These are phyloP conservation scores for Malacoraja senta DNA, from an alignment of 2,797 vertebrate species.

Conservation along the genomic window DNA sequence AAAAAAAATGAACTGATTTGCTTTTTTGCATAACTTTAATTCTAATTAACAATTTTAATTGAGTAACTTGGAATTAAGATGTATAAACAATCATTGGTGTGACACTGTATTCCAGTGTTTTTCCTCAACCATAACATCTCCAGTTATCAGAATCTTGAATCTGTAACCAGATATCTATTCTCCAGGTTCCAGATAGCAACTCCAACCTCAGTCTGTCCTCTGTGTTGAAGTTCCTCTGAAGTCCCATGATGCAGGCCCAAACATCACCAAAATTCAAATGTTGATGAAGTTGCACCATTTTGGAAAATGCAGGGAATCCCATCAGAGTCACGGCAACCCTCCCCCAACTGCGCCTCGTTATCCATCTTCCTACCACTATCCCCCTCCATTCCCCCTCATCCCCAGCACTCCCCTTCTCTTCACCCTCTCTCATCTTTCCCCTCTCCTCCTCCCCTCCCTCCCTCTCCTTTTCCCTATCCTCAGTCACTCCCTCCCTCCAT, in stretches of 20 bases:
- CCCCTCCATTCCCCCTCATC: no score
- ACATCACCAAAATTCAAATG: background rate
- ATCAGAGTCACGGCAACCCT: no score
- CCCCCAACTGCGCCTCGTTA: no score
- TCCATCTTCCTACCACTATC: no score
- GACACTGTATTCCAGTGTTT: background rate
- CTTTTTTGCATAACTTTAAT: constrained; percentile 23
- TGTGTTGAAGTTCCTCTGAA: background rate
- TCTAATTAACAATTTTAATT: constrained; percentile 25
- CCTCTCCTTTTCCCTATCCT: no score
- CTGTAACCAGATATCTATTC: background rate
- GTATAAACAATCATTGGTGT: constrained; percentile 2
- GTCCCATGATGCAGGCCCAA: background rate
- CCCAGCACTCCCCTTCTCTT: no score
- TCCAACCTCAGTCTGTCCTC: background rate
- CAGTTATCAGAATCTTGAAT: background rate
- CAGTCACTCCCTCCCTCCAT: no score
- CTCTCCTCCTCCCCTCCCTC: no score
- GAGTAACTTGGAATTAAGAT: background rate
- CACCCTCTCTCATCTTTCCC: no score
- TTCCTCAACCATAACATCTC: background rate
- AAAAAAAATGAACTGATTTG: background rate
- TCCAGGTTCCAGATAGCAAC: background rate
- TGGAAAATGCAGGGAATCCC: no score
- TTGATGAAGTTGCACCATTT: no score